Evolutionary conservation across 2,888 invertebrate genomes (phyloP).

Genomic region (Heteropelma amictum): DNA sequence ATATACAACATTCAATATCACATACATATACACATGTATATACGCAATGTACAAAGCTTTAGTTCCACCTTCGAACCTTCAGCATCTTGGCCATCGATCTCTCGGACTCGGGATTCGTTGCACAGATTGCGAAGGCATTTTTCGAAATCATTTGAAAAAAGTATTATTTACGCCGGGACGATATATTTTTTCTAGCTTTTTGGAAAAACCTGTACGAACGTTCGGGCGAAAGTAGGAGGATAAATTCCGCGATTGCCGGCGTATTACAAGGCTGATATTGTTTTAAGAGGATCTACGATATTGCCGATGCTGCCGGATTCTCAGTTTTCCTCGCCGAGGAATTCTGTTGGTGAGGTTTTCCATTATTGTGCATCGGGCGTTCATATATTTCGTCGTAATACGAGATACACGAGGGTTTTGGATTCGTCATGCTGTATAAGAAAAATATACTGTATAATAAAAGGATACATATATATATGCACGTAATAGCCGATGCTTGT

Average conservation of each 20-base stretch:
- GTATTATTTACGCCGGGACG: too few species aligned
- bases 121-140: too few species aligned
- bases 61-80: slow-evolving; percentile 39
- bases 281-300: slow-evolving; percentile 47
- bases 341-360: neutral
- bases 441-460: neutral
- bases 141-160: too few species aligned
- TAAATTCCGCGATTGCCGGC: slow-evolving; percentile 23
- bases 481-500: slow-evolving; percentile 12
- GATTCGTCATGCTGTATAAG: slow-evolving; percentile 3
- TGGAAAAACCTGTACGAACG: neutral
- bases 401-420: slow-evolving; percentile 2
- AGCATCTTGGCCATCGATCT: slow-evolving; percentile 21
- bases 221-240: neutral
- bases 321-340: neutral
- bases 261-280: slow-evolving; percentile 39
- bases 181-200: neutral
- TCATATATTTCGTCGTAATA: slow-evolving; percentile 13
- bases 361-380: neutral
- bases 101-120: neutral
- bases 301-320: neutral
- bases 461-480: neutral
- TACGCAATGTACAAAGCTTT: slow-evolving; percentile 1
- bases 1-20: slow-evolving; percentile 24
- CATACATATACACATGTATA: neutral